phyloP scores from a whole-genome alignment of 2,888 invertebrate genomes.

The Piscicola geometra region DNA sequence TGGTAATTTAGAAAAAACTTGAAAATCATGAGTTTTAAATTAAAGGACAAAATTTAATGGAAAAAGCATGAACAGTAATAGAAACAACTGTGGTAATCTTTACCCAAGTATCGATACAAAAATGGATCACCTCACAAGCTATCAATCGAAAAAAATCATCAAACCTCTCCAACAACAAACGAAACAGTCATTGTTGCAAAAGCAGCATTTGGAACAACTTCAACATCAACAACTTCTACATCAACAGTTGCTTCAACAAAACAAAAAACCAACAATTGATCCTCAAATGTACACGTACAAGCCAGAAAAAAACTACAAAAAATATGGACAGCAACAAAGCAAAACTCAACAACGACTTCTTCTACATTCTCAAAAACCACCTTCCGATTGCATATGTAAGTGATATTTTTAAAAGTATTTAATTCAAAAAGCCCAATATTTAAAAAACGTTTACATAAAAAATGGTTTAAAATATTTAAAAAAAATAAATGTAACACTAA shows the following conservation, averaged over 20 bases:
- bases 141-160: background rate
- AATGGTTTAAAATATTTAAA: too few species aligned
- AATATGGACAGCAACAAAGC: background rate
- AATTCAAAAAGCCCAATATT: too few species aligned
- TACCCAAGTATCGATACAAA: background rate
- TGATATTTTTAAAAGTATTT: background rate
- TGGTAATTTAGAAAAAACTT: too few species aligned
- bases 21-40: too few species aligned
- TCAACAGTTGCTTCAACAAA: background rate
- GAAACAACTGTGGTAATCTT: too few species aligned
- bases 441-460: too few species aligned
- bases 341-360: background rate
- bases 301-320: conserved; percentile 5
- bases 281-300: conserved; percentile 13
- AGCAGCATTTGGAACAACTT: background rate
- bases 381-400: background rate
- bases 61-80: too few species aligned
- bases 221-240: background rate
- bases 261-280: background rate
- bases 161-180: conserved; percentile 7
- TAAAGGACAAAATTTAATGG: too few species aligned
- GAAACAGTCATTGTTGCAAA: background rate
- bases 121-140: background rate
- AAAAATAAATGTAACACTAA: too few species aligned
- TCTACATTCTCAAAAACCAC: background rate